Conservation (phyloP, 2,888 invertebrate genomes). For the Frankliniella intonsa region DNA sequence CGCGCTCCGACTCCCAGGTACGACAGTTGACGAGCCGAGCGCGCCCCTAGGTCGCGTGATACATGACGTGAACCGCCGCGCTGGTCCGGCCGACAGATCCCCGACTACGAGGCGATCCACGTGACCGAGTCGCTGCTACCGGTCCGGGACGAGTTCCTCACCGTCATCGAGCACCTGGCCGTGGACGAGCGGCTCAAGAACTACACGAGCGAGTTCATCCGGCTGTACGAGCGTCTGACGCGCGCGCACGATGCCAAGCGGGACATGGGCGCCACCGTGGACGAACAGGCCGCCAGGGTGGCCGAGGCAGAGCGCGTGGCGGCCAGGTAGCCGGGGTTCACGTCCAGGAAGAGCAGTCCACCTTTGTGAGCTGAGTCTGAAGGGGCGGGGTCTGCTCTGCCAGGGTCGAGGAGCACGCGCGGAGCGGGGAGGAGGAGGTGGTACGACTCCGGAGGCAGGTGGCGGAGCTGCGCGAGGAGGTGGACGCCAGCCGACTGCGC, state of each 20-base stretch:
- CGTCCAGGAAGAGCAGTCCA: neutral
- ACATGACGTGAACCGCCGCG: no score
- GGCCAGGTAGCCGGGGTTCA: neutral
- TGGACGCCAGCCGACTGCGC: constrained; percentile 1
- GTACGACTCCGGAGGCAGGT: neutral
- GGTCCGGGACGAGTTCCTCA: neutral
- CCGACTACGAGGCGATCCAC: constrained; percentile 14
- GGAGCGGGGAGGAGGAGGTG: neutral
- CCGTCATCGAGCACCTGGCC: constrained; percentile 12
- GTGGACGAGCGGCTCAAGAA: neutral
- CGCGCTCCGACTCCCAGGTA: neutral
- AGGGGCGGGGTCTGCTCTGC: no score
- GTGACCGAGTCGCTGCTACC: constrained; percentile 13
- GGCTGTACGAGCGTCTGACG: constrained; percentile 9
- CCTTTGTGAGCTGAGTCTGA: no score
- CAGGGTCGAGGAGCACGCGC: neutral
- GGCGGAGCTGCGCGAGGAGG: neutral
- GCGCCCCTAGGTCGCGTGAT: no score
- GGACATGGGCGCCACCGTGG: neutral
- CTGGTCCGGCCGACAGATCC: neutral
- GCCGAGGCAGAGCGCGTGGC: neutral
- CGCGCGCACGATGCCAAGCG: neutral
- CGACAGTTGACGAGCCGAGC: neutral
- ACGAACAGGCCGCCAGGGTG: neutral
- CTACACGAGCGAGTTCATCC: constrained; percentile 22